phyloP scores from a whole-genome alignment of 2,113 vertebrate genomes.

The Marmota monax region DNA sequence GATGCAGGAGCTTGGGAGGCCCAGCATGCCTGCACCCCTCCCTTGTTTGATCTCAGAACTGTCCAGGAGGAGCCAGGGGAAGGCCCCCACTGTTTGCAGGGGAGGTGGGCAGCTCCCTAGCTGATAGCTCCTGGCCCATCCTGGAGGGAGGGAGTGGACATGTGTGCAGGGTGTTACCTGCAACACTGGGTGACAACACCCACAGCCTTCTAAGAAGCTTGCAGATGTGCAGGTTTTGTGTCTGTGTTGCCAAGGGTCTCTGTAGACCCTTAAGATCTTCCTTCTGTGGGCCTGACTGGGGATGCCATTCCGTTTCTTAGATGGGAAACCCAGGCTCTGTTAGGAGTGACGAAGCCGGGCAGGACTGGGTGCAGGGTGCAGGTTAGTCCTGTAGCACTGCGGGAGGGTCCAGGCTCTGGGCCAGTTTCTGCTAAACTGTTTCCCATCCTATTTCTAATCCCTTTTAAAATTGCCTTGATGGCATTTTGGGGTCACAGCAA shows the following conservation, averaged over 20 bases:
- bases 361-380: background rate
- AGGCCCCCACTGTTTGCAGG: background rate
- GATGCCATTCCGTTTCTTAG: background rate
- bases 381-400: background rate
- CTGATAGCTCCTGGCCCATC: background rate
- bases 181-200: background rate
- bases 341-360: background rate
- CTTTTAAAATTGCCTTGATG: background rate
- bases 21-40: background rate
- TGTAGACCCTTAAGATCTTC: background rate
- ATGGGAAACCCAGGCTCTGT: background rate
- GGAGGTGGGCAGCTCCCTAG: background rate
- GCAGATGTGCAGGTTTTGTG: background rate
- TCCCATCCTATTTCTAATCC: background rate
- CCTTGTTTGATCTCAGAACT: constrained; percentile 52
- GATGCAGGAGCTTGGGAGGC: background rate
- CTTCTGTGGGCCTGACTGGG: background rate
- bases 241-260: background rate
- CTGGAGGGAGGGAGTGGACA: background rate
- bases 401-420: background rate
- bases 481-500: background rate
- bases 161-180: background rate
- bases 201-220: background rate
- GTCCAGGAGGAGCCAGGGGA: constrained; percentile 1
- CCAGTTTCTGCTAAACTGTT: background rate